Evolutionary conservation across 92 coral and sea anemone genomes (phyloP), one percentile per base, ranked within the genome.

Genomic region (Zoanthus solanderi): DNA sequence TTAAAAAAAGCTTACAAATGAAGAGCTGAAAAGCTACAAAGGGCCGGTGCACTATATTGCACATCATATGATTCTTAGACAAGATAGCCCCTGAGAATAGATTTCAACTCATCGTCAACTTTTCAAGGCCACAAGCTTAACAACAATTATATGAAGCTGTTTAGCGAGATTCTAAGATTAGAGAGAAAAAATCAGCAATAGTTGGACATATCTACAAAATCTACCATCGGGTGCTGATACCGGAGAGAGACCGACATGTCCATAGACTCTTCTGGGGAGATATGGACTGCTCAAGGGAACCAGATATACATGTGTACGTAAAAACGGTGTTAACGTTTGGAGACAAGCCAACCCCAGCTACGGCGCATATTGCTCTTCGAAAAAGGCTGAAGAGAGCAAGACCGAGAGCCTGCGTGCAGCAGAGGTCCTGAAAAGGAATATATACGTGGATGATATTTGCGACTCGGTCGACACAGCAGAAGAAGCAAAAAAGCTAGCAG

Each of bases 321-420:
- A 90, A 80, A 15, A 90, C 88, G 6, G 88, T 89, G 2, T 56
- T 93, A 9, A 88, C 94, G 45, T 93, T 93, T 47, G 94, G 96
- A 23, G 94, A 93, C 86, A 93, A 89, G 60, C 94, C 92, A 2
- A 91, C 91, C 4, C 94, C 94, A 10, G 94, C 96, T 7, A 87
- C 87, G 90, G 91, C 88, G 2, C 90, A 83, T 84, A 87, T 87
- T 4, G 90, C 93, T 6, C 81, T 93, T 16, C 53, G 90, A 42
- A 93, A 91, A 53, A 93, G 2, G 96, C 92, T 14, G 72, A 88
- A 37, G 86, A 84, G 14, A 77, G 69, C 9, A 50, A 85, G 42
- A 72, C 31, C 15, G 71, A 31, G 1, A 78, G 37, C 75, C 96
- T 91, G 4, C 76, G 34, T 72, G 96, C 94, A 91, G 94, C 96